Base-by-base conservation (phyloP, 1,140 invertebrate species). In the Anastrepha obliqua region DNA sequence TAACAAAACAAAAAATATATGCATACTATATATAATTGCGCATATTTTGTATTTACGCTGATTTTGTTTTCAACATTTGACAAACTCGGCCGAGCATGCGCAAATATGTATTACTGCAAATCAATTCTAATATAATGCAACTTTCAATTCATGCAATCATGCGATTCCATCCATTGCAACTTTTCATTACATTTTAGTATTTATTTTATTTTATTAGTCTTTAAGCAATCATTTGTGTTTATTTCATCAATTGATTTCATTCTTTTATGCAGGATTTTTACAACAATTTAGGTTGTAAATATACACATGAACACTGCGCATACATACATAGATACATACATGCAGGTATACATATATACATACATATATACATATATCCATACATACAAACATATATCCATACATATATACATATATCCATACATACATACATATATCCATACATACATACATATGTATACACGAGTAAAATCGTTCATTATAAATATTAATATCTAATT, bases 391-490 rank as follows among this genome's bases (percentile, higher is more conserved):
- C 29, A 67, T 74, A 74, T 17, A 67, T 67, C n/a, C n/a, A n/a
- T n/a, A n/a, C n/a, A n/a, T n/a, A n/a, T n/a, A n/a, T n/a, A n/a
- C n/a, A n/a, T n/a, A n/a, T n/a, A n/a, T n/a, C n/a, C 65, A 67
- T 67, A 67, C 20, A 11, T 67, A 29, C 65, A 39, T 67, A 67
- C 29, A 67, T 74, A 74, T 17, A 58, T n/a, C n/a, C 65, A 67
- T 67, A 67, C 20, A 11, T 67, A 29, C 65, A 39, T 67, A 67
- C 29, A 67, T 74, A 74, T 17, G 11, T 74, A 62, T 4, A 62
- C 51, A 55, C 51, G 51, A 55, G 51, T 55, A 11, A 2, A 55
- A 55, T 55, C 51, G 11, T 55, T 8, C 11, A 55, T 55, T 6
- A 55, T 8, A 11, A 55, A 55, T 8, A 8, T 55, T 55, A 74